These are phyloP conservation scores for Ptychobarbus kaznakovi DNA, from an alignment of 2,797 vertebrate genomes.

Conservation along the genomic window DNA sequence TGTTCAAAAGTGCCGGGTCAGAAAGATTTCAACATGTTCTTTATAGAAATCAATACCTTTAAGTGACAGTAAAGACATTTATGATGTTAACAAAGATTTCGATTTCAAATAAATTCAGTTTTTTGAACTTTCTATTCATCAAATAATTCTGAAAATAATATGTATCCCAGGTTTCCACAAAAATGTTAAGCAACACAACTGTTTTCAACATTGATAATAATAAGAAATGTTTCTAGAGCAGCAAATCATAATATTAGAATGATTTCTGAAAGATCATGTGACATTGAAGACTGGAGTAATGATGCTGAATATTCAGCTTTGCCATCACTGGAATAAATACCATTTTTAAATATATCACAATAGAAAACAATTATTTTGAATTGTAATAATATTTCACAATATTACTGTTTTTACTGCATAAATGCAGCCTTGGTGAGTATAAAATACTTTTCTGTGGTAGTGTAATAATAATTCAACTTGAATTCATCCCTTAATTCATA, in stretches of 20 bases:
- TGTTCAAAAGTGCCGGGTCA: background rate
- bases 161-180: background rate
- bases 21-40: background rate
- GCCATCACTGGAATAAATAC: background rate
- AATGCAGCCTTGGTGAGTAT: background rate
- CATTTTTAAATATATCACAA: background rate
- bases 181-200: background rate
- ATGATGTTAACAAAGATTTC: background rate
- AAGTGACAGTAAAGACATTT: background rate
- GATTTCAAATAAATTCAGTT: background rate
- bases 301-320: background rate
- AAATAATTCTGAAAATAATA: background rate
- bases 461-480: background rate
- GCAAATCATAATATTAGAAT: background rate
- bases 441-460: background rate
- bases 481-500: too few relatives aligned
- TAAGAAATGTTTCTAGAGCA: background rate
- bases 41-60: background rate
- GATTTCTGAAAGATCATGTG: background rate
- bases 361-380: background rate
- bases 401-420: background rate
- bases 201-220: background rate
- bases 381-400: background rate
- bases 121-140: background rate
- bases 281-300: background rate